Evolutionary conservation across 2,797 vertebrate genomes (phyloP), one percentile per base, ranked within the genome.

Genomic region (Peromyscus aztecus): DNA sequence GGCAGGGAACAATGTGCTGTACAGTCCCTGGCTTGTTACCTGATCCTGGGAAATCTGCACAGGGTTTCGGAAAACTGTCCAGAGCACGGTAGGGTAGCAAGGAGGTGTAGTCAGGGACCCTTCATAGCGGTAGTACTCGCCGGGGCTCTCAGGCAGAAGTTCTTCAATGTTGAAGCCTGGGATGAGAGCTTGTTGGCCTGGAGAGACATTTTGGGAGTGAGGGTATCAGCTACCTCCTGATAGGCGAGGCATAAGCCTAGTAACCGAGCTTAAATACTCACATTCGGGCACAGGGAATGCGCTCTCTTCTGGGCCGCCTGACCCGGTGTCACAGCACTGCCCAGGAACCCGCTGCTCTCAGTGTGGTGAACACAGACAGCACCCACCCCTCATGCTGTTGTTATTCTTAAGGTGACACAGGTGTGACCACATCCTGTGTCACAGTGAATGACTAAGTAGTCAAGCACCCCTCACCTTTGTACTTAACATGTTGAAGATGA

Each of bases 81-180:
- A 99, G 95, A 99, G 98, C 85, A 99, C 99, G 0, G 99, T 99
- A 0, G 99, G 99, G 97, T 99, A 99, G 98, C 99, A 99, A 0
- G 99, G 99, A 24, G 99, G 99, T 2, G 99, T 99, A 1, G 99
- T 99, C 98, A 99, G 98, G 43, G 99, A 99, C 9, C 99, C 99
- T 27, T 99, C 98, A 0, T 99, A 99, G 89, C 99, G 99, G 91
- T 99, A 99, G 96, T 99, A 99, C 94, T 99, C 99, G 24, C 99
- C 98, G 95, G 99, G 97, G 52, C 95, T 98, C 19, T 97, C 78
- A 4, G 99, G 99, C 93, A 99, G 98, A 96, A 99, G 98, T 0
- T 98, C 97, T 96, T 96, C 98, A 76, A 99, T 92, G 95, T 99
- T 99, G 97, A 99, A 99, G 43, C 99, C 99, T 0, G 99, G 98